Percentiles rank a stretch among this genome's conserved stretches.
Evolutionary conservation across 2,797 vertebrate species (phyloP).

Genomic region (Thripadectes ignobilis): DNA sequence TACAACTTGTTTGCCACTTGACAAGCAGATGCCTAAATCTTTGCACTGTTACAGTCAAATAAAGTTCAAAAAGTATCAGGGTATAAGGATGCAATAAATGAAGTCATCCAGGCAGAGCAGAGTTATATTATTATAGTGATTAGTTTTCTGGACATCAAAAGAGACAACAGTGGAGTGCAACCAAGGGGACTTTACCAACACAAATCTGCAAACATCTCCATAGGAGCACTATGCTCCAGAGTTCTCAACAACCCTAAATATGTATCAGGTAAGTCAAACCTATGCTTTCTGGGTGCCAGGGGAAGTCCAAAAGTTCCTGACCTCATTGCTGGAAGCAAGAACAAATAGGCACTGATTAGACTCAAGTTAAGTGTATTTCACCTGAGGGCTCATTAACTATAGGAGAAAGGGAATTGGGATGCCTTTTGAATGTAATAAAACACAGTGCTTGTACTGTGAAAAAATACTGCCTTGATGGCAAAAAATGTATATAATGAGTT

Average conservation of each 20-base stretch:
- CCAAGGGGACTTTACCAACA: conserved; percentile 51
- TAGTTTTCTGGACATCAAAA: conserved; percentile 61
- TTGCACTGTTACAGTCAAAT: background rate
- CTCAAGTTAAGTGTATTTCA: conserved; percentile 59
- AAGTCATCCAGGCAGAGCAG: conserved; percentile 17
- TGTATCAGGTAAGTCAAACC: conserved; percentile 43
- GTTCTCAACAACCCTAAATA: conserved; percentile 51
- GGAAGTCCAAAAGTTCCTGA: conserved; percentile 67
- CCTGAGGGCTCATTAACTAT: conserved; percentile 69
- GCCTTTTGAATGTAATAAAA: conserved; percentile 59
- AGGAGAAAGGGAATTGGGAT: conserved; percentile 61
- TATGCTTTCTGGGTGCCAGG: conserved; percentile 29
- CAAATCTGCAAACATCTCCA: conserved; percentile 49
- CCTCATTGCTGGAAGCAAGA: conserved; percentile 65
- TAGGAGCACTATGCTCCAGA: conserved; percentile 49
- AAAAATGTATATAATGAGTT: conserved; percentile 61
- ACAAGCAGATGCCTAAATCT: background rate
- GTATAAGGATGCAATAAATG: conserved; percentile 5
- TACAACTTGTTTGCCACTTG: background rate
- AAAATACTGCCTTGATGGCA: conserved; percentile 66
- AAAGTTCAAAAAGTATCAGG: background rate
- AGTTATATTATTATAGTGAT: conserved; percentile 30
- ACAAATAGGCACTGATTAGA: conserved; percentile 69
- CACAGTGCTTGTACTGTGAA: conserved; percentile 41
- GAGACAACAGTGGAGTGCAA: conserved; percentile 10